Evolutionary conservation across 64 coral and sea anemone species (phyloP).

Genomic region (Stichodactyla helianthus): DNA sequence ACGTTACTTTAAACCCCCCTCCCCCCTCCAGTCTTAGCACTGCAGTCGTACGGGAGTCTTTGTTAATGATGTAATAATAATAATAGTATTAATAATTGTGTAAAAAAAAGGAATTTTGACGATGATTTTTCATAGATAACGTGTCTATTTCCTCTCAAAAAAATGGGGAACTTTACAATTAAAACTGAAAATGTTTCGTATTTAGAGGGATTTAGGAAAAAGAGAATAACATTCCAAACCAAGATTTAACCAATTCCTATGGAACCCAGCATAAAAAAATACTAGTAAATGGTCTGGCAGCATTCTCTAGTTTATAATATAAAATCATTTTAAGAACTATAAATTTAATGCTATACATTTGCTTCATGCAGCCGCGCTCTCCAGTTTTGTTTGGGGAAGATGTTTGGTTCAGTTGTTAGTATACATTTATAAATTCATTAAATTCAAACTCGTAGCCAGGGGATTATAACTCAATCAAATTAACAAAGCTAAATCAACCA

Average conservation of each 20-base stretch:
- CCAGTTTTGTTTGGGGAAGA: neutral
- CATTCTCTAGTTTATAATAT: neutral
- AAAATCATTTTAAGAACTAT: neutral
- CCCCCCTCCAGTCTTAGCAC: no score
- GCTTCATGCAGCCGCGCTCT: neutral
- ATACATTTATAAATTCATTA: neutral
- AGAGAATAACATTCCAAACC: neutral
- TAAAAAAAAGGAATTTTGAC: no score
- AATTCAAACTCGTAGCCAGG: neutral
- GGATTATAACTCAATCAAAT: neutral
- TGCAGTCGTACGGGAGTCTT: no score
- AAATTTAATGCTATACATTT: neutral
- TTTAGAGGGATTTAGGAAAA: neutral
- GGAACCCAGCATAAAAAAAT: neutral
- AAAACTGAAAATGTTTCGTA: no score
- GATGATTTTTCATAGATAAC: no score
- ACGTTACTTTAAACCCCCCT: no score
- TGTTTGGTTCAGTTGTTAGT: neutral
- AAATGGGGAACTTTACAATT: no score
- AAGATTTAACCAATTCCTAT: neutral
- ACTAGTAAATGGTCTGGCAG: neutral
- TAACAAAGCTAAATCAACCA: no score
- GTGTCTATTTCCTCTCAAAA: no score
- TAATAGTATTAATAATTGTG: no score
- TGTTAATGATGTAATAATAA: no score